These are phyloP conservation scores for Eunapius fragilis DNA, from an alignment of 37 sponge, comb jelly and placozoan genomes.

Conservation along the genomic window DNA sequence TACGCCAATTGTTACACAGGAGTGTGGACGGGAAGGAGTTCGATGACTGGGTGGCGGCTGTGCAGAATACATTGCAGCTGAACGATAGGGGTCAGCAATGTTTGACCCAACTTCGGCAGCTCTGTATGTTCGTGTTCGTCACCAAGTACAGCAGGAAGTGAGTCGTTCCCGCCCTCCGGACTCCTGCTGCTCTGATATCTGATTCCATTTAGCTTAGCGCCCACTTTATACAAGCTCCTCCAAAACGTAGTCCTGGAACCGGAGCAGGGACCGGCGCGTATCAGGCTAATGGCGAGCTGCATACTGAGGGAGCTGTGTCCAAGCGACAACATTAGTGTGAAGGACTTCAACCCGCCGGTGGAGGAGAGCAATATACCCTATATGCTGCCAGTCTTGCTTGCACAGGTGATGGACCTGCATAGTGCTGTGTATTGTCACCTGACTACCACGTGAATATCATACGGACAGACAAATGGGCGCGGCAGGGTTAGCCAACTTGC, in stretches of 20 bases:
- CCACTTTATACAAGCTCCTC: conserved; percentile 31
- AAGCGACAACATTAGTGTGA: conserved; percentile 17
- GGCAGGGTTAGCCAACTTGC: conserved; percentile 31
- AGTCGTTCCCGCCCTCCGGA: neutral
- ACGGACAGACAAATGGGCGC: conserved; percentile 15
- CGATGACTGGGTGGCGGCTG: conserved; percentile 37
- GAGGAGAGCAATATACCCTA: conserved; percentile 57
- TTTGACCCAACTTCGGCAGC: conserved; percentile 51
- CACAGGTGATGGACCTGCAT: conserved; percentile 33
- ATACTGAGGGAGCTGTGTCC: conserved; percentile 73
- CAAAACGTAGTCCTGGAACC: conserved; percentile 64
- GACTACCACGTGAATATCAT: neutral
- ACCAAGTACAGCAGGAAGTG: conserved; percentile 74
- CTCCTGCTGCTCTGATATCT: neutral
- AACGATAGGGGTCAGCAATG: conserved; percentile 57
- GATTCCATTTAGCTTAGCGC: neutral
- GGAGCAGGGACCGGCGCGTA: conserved; percentile 61
- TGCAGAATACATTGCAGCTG: conserved; percentile 29
- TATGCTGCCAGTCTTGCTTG: conserved; percentile 65
- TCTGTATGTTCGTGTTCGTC: conserved; percentile 59
- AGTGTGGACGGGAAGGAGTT: conserved; percentile 58
- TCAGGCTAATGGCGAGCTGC: conserved; percentile 51
- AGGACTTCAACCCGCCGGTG: conserved; percentile 65
- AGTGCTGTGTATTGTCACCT: neutral
- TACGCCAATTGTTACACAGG: conserved; percentile 9